Percentiles rank a stretch among this genome's conserved stretches.
These are phyloP conservation scores for Salvelinus fontinalis DNA, from an alignment of 2,113 vertebrate species.

Conservation along the genomic window DNA sequence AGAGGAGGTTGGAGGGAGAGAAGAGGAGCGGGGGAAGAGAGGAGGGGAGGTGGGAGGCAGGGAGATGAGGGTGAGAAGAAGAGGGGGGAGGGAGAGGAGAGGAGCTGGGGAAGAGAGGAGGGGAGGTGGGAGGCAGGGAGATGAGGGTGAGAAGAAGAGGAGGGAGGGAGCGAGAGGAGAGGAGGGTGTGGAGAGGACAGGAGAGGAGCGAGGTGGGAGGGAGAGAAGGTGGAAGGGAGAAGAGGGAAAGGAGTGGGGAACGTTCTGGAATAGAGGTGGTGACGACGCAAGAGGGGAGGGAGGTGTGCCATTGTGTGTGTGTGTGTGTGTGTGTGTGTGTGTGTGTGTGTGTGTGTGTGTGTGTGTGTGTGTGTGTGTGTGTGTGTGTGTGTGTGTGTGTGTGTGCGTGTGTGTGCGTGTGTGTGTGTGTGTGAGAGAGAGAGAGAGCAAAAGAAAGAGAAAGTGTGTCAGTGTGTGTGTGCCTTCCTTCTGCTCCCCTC, in stretches of 20 bases:
- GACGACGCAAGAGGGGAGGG: neutral
- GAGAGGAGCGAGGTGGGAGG: neutral
- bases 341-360: neutral
- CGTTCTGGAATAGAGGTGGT: neutral
- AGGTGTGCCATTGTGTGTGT: neutral
- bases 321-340: neutral
- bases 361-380: slow-evolving; percentile 3
- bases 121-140: too few relatives aligned
- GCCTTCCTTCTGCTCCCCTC: neutral
- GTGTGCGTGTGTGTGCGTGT: neutral
- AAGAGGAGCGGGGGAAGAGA: slow-evolving; percentile 2
- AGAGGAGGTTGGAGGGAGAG: slow-evolving; percentile 21
- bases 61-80: too few relatives aligned
- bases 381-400: neutral
- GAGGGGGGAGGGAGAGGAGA: too few relatives aligned
- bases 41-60: neutral
- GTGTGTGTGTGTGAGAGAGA: neutral
- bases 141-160: too few relatives aligned
- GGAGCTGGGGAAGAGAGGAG: too few relatives aligned
- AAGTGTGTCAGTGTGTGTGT: too few relatives aligned
- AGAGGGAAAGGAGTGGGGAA: neutral
- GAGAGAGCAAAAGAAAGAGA: too few relatives aligned
- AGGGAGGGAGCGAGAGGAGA: neutral
- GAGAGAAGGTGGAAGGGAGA: too few relatives aligned
- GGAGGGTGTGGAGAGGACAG: neutral